These are phyloP conservation scores for Chaunax sp. DNA, from an alignment of 2,797 vertebrate genomes.

Conservation along the genomic window DNA sequence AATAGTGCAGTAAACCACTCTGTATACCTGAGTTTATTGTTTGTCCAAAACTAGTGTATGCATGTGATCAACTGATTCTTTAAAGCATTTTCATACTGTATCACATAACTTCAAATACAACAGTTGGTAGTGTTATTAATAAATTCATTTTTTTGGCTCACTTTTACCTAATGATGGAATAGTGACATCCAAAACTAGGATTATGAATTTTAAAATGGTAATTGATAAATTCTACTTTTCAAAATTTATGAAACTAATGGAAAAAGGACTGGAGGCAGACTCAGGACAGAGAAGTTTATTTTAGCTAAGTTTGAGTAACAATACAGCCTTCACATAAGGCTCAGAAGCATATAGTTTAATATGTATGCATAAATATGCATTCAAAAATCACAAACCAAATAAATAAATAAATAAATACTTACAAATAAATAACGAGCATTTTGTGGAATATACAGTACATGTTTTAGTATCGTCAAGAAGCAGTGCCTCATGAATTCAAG, in stretches of 20 bases:
- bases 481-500: constrained; percentile 63
- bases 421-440: constrained; percentile 85
- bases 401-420: constrained; percentile 84
- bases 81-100: too few species aligned
- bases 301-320: constrained; percentile 83
- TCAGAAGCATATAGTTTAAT: constrained; percentile 82
- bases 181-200: background rate
- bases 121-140: background rate
- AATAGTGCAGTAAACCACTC: too few species aligned
- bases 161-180: background rate
- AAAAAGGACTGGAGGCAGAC: constrained; percentile 48
- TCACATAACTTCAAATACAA: too few species aligned
- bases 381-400: constrained; percentile 83
- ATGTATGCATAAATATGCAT: constrained; percentile 83
- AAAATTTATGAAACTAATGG: background rate
- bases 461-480: constrained; percentile 75
- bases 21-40: too few species aligned
- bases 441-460: constrained; percentile 83
- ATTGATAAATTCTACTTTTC: background rate
- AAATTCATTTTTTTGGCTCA: constrained; percentile 10
- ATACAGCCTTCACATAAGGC: constrained; percentile 80
- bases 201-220: background rate
- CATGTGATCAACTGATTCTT: too few species aligned
- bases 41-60: too few species aligned
- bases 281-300: constrained; percentile 85